Percentiles rank a stretch among this genome's conserved stretches.
Conservation (phyloP, 2,797 vertebrate genomes). For the Hydrophis major region DNA sequence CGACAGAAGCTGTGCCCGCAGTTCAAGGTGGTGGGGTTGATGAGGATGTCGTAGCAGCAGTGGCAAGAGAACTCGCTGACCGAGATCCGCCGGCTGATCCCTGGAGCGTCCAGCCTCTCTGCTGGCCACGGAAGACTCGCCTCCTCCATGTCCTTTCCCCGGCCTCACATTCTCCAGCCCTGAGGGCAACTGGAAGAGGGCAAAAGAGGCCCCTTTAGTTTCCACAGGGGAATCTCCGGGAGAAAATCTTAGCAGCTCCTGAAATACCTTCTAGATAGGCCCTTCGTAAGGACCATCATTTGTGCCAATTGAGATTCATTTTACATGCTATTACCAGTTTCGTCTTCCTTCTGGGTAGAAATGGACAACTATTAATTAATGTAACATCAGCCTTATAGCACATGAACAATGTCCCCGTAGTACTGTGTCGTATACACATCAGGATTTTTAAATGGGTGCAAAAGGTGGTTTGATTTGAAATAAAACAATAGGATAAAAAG, state of each 20-base stretch:
- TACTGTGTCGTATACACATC: not conserved
- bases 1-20: slow-evolving; percentile 96
- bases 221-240: not conserved
- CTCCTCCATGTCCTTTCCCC: slow-evolving; percentile 72
- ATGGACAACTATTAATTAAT: not conserved
- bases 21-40: slow-evolving; percentile 92
- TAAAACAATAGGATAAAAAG: not conserved
- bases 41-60: slow-evolving; percentile 91
- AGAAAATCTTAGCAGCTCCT: not conserved
- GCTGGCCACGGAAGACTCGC: slow-evolving; percentile 37
- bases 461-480: not conserved
- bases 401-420: too few species aligned
- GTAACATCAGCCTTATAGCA: too few species aligned
- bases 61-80: slow-evolving; percentile 89
- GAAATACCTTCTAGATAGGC: not conserved
- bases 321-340: not conserved
- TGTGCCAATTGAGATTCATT: not conserved
- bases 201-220: not conserved
- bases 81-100: slow-evolving; percentile 66
- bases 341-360: not conserved
- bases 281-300: not conserved
- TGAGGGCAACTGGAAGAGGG: slow-evolving; percentile 47
- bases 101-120: not conserved
- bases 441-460: not conserved
- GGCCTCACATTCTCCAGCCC: slow-evolving; percentile 25